Evolutionary conservation across 37 sponge, comb jelly and placozoan genomes (phyloP), one percentile per base, ranked within the genome.

Genomic region (Hexactinellida sp.): DNA sequence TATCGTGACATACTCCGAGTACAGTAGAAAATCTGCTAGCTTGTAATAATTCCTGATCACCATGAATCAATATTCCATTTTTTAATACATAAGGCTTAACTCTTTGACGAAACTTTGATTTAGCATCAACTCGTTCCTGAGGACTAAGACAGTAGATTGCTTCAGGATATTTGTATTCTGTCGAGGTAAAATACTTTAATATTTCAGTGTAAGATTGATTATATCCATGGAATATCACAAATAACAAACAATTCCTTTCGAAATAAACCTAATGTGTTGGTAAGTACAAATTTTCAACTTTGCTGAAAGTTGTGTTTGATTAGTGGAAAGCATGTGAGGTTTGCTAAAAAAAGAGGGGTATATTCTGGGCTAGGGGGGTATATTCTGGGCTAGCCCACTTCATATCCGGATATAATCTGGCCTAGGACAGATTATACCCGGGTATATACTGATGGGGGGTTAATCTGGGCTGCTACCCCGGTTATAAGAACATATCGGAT

Each of bases 381-480:
- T 63, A 63, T 25, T 63, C 21, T 63, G 76, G 25, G 32, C 76
- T n/a, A 47, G 28, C 76, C n/a, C 76, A 63, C 28, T 63, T 63
- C 76, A 63, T 63, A 63, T n/a, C 76, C 30, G 76, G 76, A 23
- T 63, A 47, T 63, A 63, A 32, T n/a, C 76, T 63, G 30, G 76
- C 5, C 76, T 63, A 63, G 76, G 1, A 9, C 52, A 47, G 9
- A 47, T 19, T 47, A 47, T 47, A 16, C 52, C 52, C 76, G 30
- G 52, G 9, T 47, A 47, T 47, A 47, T 47, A 19, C 52, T 47
- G 16, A 47, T 47, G 52, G 52, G 52, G 52, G 52, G 9, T 19
- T 47, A 47, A 19, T 47, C 16, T 19, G 52, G 52, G 52, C 52
- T 47, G 52, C 52, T 47, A 47, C 52, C 9, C 52, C 52, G 16